Conservation (phyloP, 2,797 vertebrate species). For the Epinephelus coioides region DNA sequence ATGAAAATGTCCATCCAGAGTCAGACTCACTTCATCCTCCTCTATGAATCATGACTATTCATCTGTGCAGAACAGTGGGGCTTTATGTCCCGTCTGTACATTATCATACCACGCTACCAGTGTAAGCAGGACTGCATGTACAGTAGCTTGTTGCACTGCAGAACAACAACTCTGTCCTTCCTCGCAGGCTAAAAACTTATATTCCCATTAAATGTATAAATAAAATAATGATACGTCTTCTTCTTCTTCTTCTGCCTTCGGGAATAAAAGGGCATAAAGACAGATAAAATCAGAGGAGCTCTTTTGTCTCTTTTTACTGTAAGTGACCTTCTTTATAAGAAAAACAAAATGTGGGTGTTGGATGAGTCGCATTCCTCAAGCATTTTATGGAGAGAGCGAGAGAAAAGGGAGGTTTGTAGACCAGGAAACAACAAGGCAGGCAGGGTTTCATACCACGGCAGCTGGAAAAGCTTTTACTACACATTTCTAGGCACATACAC, state of each 20-base stretch:
- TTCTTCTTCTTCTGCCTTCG: not conserved
- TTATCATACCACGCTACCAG: constrained; percentile 65
- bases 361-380: constrained; percentile 41
- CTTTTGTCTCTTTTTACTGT: not conserved
- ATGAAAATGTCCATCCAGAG: constrained; percentile 50
- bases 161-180: constrained; percentile 26
- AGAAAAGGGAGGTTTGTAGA: constrained; percentile 39
- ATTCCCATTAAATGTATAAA: constrained; percentile 3
- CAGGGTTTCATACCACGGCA: constrained; percentile 26
- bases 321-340: constrained; percentile 27
- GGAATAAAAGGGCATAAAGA: not conserved
- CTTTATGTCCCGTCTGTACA: constrained; percentile 71
- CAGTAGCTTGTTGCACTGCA: constrained; percentile 31
- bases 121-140: constrained; percentile 46
- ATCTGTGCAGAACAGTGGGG: constrained; percentile 70
- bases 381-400: constrained; percentile 39
- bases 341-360: constrained; percentile 39
- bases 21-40: constrained; percentile 55
- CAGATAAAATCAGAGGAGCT: not conserved
- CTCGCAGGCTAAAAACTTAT: not conserved
- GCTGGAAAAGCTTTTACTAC: constrained; percentile 14
- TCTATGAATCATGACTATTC: constrained; percentile 75
- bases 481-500: not conserved
- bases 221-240: not conserved
- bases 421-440: constrained; percentile 40